Percentiles rank a stretch among this genome's conserved stretches.
Evolutionary conservation across 2,888 invertebrate genomes (phyloP).

Genomic region (Amblyjoppa proteus): DNA sequence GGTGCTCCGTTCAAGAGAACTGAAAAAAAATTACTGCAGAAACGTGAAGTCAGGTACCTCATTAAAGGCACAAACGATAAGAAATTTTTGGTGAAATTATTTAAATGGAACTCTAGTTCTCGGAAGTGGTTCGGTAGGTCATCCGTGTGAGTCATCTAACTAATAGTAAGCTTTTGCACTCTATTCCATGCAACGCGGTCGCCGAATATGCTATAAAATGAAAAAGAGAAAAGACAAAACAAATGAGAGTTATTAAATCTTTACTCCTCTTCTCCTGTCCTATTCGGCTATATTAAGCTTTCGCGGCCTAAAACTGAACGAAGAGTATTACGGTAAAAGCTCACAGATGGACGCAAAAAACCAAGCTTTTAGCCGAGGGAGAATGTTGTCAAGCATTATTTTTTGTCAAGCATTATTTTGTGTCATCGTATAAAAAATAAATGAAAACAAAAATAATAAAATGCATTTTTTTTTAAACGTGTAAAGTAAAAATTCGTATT

Average conservation of each 20-base stretch:
- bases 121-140: neutral
- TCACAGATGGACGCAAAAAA: neutral
- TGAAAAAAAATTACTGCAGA: too few relatives aligned
- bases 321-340: constrained; percentile 24
- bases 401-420: constrained; percentile 8
- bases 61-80: neutral
- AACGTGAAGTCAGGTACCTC: too few relatives aligned
- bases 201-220: neutral
- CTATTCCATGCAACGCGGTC: neutral
- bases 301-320: neutral
- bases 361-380: neutral
- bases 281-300: constrained; percentile 12
- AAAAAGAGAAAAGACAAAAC: neutral
- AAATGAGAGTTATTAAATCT: neutral
- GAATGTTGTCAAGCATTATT: constrained; percentile 30
- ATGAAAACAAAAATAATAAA: neutral
- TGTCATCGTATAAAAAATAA: neutral
- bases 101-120: neutral
- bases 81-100: neutral
- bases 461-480: too few relatives aligned
- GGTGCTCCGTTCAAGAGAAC: too few relatives aligned
- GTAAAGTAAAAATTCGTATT: too few relatives aligned
- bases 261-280: neutral
- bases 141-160: neutral
- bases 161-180: neutral